Percentiles rank a stretch among this genome's conserved stretches.
Evolutionary conservation across 1,140 invertebrate species (phyloP).

Genomic region (Drosophila grimshawi): DNA sequence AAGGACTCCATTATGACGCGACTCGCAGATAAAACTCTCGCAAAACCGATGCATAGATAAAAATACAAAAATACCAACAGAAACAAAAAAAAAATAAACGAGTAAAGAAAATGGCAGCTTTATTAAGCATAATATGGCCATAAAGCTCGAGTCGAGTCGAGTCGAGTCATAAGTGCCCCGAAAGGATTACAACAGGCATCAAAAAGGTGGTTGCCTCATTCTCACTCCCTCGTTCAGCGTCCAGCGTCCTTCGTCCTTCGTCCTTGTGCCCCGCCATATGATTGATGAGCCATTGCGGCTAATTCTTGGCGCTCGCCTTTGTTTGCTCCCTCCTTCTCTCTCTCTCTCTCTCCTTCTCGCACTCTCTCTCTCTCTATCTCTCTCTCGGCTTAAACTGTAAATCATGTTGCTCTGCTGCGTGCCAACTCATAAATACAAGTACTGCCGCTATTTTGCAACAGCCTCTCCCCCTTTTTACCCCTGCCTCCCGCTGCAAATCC

Average conservation of each 20-base stretch:
- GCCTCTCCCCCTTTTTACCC: background rate
- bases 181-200: conserved; percentile 21
- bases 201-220: conserved; percentile 2
- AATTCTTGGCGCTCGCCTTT: conserved; percentile 77
- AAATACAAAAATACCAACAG: conserved; percentile 48
- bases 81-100: conserved; percentile 44
- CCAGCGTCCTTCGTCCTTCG: background rate
- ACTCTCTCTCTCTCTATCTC: background rate
- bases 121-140: conserved; percentile 80
- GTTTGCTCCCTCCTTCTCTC: conserved; percentile 65
- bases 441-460: conserved; percentile 25
- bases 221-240: too few species aligned
- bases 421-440: conserved; percentile 78
- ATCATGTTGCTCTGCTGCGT: conserved; percentile 75
- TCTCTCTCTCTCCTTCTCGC: conserved; percentile 47
- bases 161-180: conserved; percentile 65
- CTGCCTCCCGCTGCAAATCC: background rate
- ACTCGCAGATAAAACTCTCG: conserved; percentile 72
- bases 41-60: conserved; percentile 69
- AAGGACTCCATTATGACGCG: conserved; percentile 71
- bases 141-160: conserved; percentile 72
- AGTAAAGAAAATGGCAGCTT: conserved; percentile 49
- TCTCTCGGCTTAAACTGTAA: conserved; percentile 77
- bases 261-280: conserved; percentile 29
- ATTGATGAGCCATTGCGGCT: conserved; percentile 79